These are phyloP conservation scores for Willowsia nigromaculata DNA, from an alignment of 2,888 invertebrate species.

Conservation along the genomic window DNA sequence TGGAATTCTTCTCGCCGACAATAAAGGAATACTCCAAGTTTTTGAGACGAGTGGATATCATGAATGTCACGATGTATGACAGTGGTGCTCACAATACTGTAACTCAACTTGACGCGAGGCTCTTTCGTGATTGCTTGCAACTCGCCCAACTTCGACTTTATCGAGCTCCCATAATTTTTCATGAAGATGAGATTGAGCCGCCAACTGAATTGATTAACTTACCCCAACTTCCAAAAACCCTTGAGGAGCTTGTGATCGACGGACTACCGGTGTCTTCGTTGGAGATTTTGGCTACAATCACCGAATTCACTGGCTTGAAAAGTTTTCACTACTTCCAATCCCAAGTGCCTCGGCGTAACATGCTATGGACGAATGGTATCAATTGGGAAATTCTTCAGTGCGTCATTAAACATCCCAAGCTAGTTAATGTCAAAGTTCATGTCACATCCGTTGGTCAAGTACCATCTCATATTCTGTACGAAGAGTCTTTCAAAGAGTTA, in stretches of 20 bases:
- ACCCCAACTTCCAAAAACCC: constrained; percentile 38
- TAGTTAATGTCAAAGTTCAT: constrained; percentile 30
- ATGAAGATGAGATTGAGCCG: constrained; percentile 65
- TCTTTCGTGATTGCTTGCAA: constrained; percentile 59
- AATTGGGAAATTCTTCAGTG: constrained; percentile 44
- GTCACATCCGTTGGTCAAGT: constrained; percentile 8
- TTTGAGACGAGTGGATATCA: constrained; percentile 57
- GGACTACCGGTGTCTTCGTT: constrained; percentile 41
- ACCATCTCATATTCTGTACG: not conserved
- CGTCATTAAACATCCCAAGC: constrained; percentile 5
- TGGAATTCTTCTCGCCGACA: constrained; percentile 37
- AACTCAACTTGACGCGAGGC: constrained; percentile 54
- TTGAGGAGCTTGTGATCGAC: constrained; percentile 29
- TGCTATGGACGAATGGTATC: constrained; percentile 52
- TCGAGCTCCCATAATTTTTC: constrained; percentile 69
- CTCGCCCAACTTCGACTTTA: constrained; percentile 58
- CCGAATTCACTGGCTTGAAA: not conserved
- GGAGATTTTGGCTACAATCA: constrained; percentile 26
- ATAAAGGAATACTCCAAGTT: constrained; percentile 53
- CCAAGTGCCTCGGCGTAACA: constrained; percentile 61
- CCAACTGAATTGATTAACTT: constrained; percentile 65
- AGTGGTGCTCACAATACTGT: constrained; percentile 62
- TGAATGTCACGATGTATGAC: constrained; percentile 71
- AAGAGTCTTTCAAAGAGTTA: not conserved
- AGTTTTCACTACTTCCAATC: constrained; percentile 55